Base-by-base conservation (phyloP, 2,888 invertebrate species). In the Melanargia galathea region DNA sequence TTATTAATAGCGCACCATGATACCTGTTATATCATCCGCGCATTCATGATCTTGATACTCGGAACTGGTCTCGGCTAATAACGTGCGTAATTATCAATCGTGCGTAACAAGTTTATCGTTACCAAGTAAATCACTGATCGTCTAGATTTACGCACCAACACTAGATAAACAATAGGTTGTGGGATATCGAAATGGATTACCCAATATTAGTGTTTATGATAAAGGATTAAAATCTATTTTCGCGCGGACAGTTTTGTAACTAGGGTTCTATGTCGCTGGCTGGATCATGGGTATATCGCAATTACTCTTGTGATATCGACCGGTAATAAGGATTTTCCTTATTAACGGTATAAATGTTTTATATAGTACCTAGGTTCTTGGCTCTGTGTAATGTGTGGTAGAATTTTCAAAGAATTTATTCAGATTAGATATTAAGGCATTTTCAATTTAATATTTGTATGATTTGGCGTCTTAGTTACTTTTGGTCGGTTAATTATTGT, bases 1-100 rank as follows among this genome's bases (percentile, higher is more conserved):
- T 33, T 35, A 33, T 35, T 52, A 52, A 33, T 35, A 20, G 52
- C 10, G 18, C 52, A 20, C 52, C 52, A 52, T 52, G 35, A 52
- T 52, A 52, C 52, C 52, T 33, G 52, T 60, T 64, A 66, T 64
- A 54, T 62, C 55, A 63, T 58, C 61, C 62, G 64, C 62, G 26
- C 62, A n/a, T 35, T 62, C 35, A 62, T 20, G 61, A 51, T 74
- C 72, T 72, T 69, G 73, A 81, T 77, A 80, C 74, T 67, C 45
- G 45, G 60, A 66, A 64, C 56, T 59, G 52, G 81, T 81, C 57
- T 79, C 77, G 45, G 75, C 70, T 68, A 72, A 58, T 52, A 52
- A 68, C 74, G 79, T 77, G 79, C 79, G 77, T 82, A 82, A 83
- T 83, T 73, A 73, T 66, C 75, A 75, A 79, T 81, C 80, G 75